These are phyloP conservation scores for Cyaniris semiargus DNA, from an alignment of 2,888 invertebrate genomes.

Conservation along the genomic window DNA sequence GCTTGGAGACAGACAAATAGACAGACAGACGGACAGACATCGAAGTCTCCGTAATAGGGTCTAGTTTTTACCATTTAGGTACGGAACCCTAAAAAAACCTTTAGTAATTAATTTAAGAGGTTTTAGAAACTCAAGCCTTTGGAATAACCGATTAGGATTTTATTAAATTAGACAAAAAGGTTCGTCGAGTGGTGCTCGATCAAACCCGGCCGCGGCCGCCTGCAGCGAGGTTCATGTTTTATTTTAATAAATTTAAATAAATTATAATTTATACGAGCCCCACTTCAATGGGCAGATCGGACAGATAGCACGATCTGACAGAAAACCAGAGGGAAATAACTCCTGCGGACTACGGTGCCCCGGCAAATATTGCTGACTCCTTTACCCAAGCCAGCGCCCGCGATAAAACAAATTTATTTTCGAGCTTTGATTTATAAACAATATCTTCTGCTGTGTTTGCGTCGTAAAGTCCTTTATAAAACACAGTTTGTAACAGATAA, in stretches of 20 bases:
- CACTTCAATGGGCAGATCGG: not conserved
- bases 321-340: not conserved
- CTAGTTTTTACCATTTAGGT: no score
- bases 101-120: not conserved
- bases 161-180: slow-evolving; percentile 10
- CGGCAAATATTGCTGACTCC: not conserved
- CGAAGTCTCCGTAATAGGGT: no score
- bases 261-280: not conserved
- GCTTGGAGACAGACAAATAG: no score
- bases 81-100: no score
- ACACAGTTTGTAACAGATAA: slow-evolving; percentile 10
- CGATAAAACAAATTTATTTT: not conserved
- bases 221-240: not conserved
- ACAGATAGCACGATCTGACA: not conserved
- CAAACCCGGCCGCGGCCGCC: not conserved
- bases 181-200: not conserved
- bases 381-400: not conserved
- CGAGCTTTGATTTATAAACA: not conserved
- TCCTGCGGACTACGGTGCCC: no score
- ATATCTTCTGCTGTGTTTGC: not conserved
- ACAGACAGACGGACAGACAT: no score
- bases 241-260: not conserved
- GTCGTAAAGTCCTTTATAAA: slow-evolving; percentile 3
- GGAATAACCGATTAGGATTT: not conserved
- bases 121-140: not conserved